Evolutionary conservation across 2,113 vertebrate species (phyloP), one percentile per base, ranked within the genome.

Genomic region (Vanacampus margaritifer): DNA sequence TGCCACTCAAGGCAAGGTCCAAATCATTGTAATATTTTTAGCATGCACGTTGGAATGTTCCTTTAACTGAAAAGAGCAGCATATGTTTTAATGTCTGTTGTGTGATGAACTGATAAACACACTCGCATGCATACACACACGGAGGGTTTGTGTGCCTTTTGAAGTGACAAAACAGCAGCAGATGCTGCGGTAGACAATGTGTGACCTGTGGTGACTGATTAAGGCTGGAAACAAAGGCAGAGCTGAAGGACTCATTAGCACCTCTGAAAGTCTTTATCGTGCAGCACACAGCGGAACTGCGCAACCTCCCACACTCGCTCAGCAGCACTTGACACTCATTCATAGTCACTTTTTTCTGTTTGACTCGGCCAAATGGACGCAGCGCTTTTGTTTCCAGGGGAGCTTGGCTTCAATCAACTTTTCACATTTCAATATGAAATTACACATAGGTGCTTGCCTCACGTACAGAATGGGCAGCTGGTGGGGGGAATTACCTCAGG

Each of bases 201-300:
- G 75, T 78, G 82, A 87, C 87, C 85, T 75, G 80, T 73, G 73
- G 68, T 76, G 75, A 78, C 69, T 81, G 80, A 82, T 87, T 86
- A 80, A 69, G 58, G 76, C 75, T 35, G 68, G 73, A 81, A 83
- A 80, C 74, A 85, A 88, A 82, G 58, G 68, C 81, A 73, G 65
- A 71, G 71, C 77, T 65, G 67, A 76, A 67, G 66, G 71, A 73
- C 73, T 83, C 79, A 81, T 86, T 87, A 89, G 79, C 85, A 80
- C 80, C 77, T 86, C 73, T 82, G 72, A 79, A 81, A 75, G 68
- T 75, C 73, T 79, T 84, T 73, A 72, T 83, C 65, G 62, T 56
- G 35, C 58, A 46, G 46, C 57, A 69, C 46, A 79, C 80, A 77
- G 81, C 65, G 67, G 74, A 84, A 71, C 65, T 11, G 8, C 28